Percentiles rank a stretch among this genome's conserved stretches.
Conservation (phyloP, 2,113 vertebrate genomes). For the Larimichthys polyactis region DNA sequence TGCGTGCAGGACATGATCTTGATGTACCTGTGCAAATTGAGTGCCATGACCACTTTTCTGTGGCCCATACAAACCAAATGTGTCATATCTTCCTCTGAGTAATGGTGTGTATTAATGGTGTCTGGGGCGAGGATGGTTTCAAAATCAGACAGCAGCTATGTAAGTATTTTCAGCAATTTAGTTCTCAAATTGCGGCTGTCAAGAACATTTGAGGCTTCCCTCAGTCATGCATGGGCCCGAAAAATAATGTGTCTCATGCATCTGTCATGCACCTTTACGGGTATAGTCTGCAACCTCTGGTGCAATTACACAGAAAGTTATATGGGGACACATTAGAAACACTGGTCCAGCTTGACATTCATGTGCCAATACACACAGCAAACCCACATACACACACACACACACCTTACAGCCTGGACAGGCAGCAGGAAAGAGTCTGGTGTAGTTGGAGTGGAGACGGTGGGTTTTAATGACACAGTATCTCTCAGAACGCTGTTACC, state of each 20-base stretch:
- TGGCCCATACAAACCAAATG: constrained; percentile 4
- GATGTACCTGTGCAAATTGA: constrained; percentile 29
- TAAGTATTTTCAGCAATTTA: constrained; percentile 70
- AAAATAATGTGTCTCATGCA: constrained; percentile 59
- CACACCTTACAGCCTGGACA: constrained; percentile 37
- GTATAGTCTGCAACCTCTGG: constrained; percentile 50
- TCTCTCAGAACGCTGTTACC: constrained; percentile 74
- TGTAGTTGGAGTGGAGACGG: constrained; percentile 68
- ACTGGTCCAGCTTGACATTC: constrained; percentile 43
- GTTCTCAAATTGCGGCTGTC: constrained; percentile 72
- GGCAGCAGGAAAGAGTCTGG: constrained; percentile 60
- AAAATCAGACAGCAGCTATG: constrained; percentile 61
- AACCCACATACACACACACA: constrained; percentile 28
- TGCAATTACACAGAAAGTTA: constrained; percentile 62
- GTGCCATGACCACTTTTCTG: constrained; percentile 39
- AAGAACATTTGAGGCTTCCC: constrained; percentile 49
- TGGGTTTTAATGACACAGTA: constrained; percentile 80
- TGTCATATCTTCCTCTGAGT: constrained; percentile 43
- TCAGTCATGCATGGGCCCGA: constrained; percentile 42
- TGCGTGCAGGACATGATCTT: constrained; percentile 40
- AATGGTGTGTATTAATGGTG: constrained; percentile 26
- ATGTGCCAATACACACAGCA: constrained; percentile 10
- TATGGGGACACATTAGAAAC: constrained; percentile 36
- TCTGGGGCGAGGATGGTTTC: constrained; percentile 37
- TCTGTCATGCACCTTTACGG: constrained; percentile 51